Evolutionary conservation across 2,113 vertebrate genomes (phyloP).

Genomic region (Ameiurus melas): DNA sequence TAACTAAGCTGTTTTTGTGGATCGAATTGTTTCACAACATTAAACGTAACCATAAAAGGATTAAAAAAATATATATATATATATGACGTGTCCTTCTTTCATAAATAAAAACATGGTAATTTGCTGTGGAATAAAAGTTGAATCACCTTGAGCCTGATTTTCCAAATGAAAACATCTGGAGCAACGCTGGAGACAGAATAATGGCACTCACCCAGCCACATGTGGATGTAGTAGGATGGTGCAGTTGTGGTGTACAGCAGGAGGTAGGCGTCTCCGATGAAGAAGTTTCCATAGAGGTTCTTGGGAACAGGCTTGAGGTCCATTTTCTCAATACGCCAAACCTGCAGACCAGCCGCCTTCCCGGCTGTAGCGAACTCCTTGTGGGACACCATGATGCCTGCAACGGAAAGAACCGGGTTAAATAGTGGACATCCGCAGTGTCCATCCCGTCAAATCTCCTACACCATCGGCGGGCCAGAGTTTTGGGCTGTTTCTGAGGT

Average conservation of each 20-base stretch:
- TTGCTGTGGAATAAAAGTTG: neutral
- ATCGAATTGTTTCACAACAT: neutral
- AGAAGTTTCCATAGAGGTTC: slow-evolving; percentile 70
- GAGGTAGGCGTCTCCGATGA: slow-evolving; percentile 75
- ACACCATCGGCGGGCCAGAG: no score
- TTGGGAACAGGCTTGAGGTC: slow-evolving; percentile 75
- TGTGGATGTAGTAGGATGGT: slow-evolving; percentile 71
- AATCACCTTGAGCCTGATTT: neutral
- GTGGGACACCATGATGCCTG: slow-evolving; percentile 74
- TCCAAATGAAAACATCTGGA: neutral
- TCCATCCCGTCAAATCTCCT: neutral
- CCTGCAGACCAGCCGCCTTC: slow-evolving; percentile 70
- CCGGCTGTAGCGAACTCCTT: slow-evolving; percentile 74
- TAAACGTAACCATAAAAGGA: neutral
- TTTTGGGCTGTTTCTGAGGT: neutral
- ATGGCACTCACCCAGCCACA: slow-evolving; percentile 74
- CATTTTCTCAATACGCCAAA: slow-evolving; percentile 78
- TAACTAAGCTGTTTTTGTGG: neutral
- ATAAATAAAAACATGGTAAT: no score
- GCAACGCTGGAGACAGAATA: neutral
- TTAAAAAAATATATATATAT: neutral
- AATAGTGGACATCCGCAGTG: no score
- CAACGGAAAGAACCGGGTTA: slow-evolving; percentile 18
- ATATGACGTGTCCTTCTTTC: no score
- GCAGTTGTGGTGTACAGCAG: slow-evolving; percentile 69